Conservation (phyloP, 2,888 invertebrate genomes). For the Eucera pruinosa region DNA sequence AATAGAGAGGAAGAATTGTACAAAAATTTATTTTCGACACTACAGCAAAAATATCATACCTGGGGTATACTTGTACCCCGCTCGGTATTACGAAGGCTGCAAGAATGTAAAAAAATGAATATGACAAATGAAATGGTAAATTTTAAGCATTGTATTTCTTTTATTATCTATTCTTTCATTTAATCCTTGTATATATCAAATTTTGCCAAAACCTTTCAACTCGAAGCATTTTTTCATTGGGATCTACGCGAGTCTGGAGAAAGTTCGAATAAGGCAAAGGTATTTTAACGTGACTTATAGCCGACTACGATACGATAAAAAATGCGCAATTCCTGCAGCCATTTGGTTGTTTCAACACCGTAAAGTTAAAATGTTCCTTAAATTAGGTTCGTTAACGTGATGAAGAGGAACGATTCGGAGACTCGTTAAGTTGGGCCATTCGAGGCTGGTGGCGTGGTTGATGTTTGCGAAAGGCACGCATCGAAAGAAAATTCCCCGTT, state of each 20-base stretch:
- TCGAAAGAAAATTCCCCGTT: slow-evolving; percentile 39
- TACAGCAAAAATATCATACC: too few species aligned
- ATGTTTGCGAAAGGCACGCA: slow-evolving; percentile 28
- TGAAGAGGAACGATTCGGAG: background rate
- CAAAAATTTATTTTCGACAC: too few species aligned
- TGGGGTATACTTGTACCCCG: too few species aligned
- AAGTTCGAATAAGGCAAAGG: background rate
- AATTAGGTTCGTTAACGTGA: slow-evolving; percentile 3
- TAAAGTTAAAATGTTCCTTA: background rate
- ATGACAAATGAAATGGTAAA: too few species aligned
- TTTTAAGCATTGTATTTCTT: too few species aligned
- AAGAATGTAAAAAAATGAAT: too few species aligned
- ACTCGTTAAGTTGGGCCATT: slow-evolving; percentile 12
- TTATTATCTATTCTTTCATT: too few species aligned
- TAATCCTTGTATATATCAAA: too few species aligned
- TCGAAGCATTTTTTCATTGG: too few species aligned
- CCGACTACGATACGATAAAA: background rate
- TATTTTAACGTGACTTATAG: background rate
- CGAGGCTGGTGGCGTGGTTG: slow-evolving; percentile 9
- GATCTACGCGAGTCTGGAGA: background rate
- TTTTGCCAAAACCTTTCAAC: too few species aligned
- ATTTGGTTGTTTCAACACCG: background rate
- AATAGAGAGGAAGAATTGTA: too few species aligned
- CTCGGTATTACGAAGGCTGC: too few species aligned
- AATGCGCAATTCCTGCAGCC: background rate